Base-by-base conservation (phyloP, 2,113 vertebrate genomes). In the Mormyrus iriodes region DNA sequence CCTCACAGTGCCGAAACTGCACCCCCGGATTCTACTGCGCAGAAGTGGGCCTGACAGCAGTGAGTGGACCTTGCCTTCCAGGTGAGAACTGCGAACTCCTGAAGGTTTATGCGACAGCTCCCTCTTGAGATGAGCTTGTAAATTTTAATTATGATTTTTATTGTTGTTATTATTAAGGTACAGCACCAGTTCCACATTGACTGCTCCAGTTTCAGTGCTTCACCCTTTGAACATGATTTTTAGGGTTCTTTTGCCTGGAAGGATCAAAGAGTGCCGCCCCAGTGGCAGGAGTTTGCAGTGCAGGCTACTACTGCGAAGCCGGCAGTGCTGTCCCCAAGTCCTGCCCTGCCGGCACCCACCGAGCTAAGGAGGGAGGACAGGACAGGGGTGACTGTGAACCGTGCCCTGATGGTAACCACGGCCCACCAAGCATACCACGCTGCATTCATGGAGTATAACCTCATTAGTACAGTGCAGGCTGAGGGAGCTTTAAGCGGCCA, bases 281-380 rank as follows among this genome's bases (percentile, higher is more conserved):
- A 86, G 88, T 88, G 52, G 92, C 92, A 84, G 92, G 92, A 61
- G 13, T 96, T 89, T 99, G 98, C 89, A 96, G 96, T 0, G 52
- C 46, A 9, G 98, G 98, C 3, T 93, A 98, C 87, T 98, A 96
- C 93, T 99, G 98, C 93, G 93, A 95, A 82, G 89, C 92, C 1
- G 93, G 96, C 91, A 95, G 91, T 87, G 91, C 92, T 46, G 86
- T 93, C 2, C 95, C 95, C 55, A 88, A 89, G 31, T 93, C 95
- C 15, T 96, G 96, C 88, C 95, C 94, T 19, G 51, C 92, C 79
- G 96, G 95, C 55, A 95, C 92, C 13, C 93, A 93, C 61, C 93
- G 87, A 49, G 91, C 95, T 89, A 69, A 92, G 48, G 93, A 91
- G 8, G 94, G 95, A 86, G 94, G 94, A 88, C 95, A 91, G 92